Evolutionary conservation across 2,888 invertebrate species (phyloP), one percentile per base, ranked within the genome.

Genomic region (Portevinia maculata): DNA sequence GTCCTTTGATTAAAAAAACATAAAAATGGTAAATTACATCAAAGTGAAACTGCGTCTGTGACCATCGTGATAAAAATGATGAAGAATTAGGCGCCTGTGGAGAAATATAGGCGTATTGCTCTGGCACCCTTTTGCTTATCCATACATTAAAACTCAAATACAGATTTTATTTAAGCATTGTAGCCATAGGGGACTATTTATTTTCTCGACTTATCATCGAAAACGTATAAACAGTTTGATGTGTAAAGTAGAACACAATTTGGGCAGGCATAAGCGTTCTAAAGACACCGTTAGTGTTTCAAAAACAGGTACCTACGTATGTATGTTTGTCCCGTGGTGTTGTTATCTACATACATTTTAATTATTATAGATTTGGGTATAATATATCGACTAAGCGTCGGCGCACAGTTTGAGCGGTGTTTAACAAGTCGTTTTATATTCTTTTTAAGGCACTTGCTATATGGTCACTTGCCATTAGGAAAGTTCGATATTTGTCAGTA

Each of bases 161-260:
- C 9, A 44, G 37, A 37, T 46, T 62, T 44, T 62, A 48, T 55
- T 48, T 37, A 62, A 39, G 44, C 17, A 48, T 46, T 64, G 4
- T 37, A 24, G n/a, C 64, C n/a, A 8, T 39, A 46, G 60, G 74
- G 34, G 48, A 65, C 57, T 39, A 48, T 65, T 74, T 64, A 65
- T 64, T 55, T 55, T 55, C 46, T 37, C 15, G 19, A 9, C 39
- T 24, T 48, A 39, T 74, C 64, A 57, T 57, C 55, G 48, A 17
- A 74, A 50, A 59, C 3, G 11, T 39, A 70, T 79, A 65, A 65
- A 24, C 52, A 48, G 57, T 59, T 59, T 48, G 64, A 81, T 70
- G 39, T 67, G 41, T 69, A 39, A 37, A 62, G 32, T 30, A 32
- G 39, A 41, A 39, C 60, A 74, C 41, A 57, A 41, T 62, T 50